Conservation (phyloP, 1,140 invertebrate species). For the Theocolax elegans region DNA sequence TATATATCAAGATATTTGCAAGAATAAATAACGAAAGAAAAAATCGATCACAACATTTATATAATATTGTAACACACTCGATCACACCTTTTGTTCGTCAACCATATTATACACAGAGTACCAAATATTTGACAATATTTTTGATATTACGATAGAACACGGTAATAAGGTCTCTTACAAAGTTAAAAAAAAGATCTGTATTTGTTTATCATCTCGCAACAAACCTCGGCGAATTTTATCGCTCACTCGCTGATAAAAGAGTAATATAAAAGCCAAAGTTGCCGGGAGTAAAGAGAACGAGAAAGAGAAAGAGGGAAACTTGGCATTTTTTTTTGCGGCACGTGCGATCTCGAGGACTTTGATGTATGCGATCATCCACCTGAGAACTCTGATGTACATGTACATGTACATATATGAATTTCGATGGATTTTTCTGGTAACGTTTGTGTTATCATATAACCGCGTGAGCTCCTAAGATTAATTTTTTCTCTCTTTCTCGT, state of each 20-base stretch:
- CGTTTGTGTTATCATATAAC: not conserved
- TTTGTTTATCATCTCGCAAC: slow-evolving; percentile 11
- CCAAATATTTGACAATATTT: too few species aligned
- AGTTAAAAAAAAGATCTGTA: slow-evolving; percentile 4
- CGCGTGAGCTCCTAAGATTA: not conserved
- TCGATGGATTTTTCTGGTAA: slow-evolving; percentile 4
- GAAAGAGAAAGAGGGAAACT: not conserved
- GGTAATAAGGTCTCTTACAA: too few species aligned
- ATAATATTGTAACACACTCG: too few species aligned
- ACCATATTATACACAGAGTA: too few species aligned
- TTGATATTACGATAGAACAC: too few species aligned
- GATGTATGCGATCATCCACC: slow-evolving; percentile 22
- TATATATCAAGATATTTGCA: too few species aligned
- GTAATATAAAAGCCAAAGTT: not conserved
- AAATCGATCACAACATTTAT: too few species aligned
- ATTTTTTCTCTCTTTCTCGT: not conserved
- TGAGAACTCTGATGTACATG: slow-evolving; percentile 6
- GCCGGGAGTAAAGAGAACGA: not conserved
- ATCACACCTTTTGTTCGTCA: too few species aligned
- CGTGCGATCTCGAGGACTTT: slow-evolving; percentile 9
- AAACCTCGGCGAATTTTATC: not conserved
- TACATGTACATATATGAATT: not conserved
- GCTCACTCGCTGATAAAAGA: not conserved
- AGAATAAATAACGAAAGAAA: too few species aligned
- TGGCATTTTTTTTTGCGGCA: slow-evolving; percentile 15